Evolutionary conservation across 2,888 invertebrate species (phyloP).

Genomic region (Scaptomyza parva): DNA sequence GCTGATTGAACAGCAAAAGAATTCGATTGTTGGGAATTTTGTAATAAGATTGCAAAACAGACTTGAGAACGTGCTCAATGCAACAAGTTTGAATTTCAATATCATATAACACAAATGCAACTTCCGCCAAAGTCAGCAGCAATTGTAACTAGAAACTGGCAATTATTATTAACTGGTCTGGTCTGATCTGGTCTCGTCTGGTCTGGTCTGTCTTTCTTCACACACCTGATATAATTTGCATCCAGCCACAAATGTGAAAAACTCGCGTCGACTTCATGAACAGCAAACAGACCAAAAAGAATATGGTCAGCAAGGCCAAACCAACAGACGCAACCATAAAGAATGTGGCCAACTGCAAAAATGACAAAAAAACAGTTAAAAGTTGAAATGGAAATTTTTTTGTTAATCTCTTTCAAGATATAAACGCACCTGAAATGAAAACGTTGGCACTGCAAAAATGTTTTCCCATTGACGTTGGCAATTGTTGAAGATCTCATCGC

Average conservation of each 20-base stretch:
- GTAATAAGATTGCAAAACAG: conserved; percentile 31
- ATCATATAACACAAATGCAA: conserved; percentile 22
- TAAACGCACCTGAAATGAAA: conserved; percentile 88
- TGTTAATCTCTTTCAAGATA: not conserved
- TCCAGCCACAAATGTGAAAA: conserved; percentile 96
- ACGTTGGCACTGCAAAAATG: conserved; percentile 91
- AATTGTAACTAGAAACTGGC: conserved; percentile 20
- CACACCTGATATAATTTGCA: conserved; percentile 97
- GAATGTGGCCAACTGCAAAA: conserved; percentile 90
- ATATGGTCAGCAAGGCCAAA: conserved; percentile 93
- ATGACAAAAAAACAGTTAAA: conserved; percentile 22
- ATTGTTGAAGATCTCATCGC: conserved; percentile 91
- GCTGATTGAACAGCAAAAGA: conserved; percentile 38
- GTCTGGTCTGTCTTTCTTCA: conserved; percentile 8
- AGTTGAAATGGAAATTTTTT: not conserved
- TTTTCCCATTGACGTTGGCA: conserved; percentile 94
- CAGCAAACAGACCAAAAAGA: conserved; percentile 95
- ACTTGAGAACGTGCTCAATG: conserved; percentile 50
- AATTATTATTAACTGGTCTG: conserved; percentile 18
- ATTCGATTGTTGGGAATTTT: conserved; percentile 25
- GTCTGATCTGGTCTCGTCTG: no score
- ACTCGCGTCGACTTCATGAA: conserved; percentile 96
- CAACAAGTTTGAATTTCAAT: conserved; percentile 26
- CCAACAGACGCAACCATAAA: conserved; percentile 94
- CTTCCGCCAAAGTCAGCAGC: conserved; percentile 41